These are phyloP conservation scores for Diplodus puntazzo DNA, from an alignment of 2,797 vertebrate genomes.

Conservation along the genomic window DNA sequence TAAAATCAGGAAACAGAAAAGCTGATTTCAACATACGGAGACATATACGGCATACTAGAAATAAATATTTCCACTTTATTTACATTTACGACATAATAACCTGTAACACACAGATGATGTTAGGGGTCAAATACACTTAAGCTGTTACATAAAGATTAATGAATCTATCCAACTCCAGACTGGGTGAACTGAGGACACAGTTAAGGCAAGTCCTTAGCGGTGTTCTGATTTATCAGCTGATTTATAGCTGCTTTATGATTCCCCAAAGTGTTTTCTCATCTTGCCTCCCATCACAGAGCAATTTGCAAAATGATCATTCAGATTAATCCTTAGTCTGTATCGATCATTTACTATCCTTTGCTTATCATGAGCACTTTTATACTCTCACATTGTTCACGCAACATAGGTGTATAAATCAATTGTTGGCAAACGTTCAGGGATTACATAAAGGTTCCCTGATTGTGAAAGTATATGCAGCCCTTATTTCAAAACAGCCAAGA, in stretches of 20 bases:
- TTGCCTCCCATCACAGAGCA: neutral
- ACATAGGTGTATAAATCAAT: neutral
- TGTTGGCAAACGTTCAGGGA: neutral
- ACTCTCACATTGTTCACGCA: conserved; percentile 23
- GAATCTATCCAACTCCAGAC: neutral
- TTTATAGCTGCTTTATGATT: conserved; percentile 41
- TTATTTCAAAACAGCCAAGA: conserved; percentile 28
- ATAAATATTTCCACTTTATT: conserved; percentile 68
- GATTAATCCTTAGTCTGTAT: conserved; percentile 32
- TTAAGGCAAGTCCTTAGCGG: conserved; percentile 8
- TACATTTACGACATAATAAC: conserved; percentile 38
- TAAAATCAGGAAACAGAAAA: neutral
- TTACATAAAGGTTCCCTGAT: conserved; percentile 1
- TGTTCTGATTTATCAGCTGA: conserved; percentile 44
- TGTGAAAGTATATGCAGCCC: neutral
- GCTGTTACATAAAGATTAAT: conserved; percentile 52
- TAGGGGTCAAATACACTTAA: conserved; percentile 53
- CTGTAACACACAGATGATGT: conserved; percentile 45
- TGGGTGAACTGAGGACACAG: conserved; percentile 17
- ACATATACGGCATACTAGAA: conserved; percentile 27
- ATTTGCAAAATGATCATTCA: neutral
- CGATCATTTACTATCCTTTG: conserved; percentile 31
- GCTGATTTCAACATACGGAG: conserved; percentile 3
- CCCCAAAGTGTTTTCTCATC: neutral
- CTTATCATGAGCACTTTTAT: conserved; percentile 13